phyloP scores from a whole-genome alignment of 2,113 vertebrate genomes.

The Cyanoliseus patagonus region DNA sequence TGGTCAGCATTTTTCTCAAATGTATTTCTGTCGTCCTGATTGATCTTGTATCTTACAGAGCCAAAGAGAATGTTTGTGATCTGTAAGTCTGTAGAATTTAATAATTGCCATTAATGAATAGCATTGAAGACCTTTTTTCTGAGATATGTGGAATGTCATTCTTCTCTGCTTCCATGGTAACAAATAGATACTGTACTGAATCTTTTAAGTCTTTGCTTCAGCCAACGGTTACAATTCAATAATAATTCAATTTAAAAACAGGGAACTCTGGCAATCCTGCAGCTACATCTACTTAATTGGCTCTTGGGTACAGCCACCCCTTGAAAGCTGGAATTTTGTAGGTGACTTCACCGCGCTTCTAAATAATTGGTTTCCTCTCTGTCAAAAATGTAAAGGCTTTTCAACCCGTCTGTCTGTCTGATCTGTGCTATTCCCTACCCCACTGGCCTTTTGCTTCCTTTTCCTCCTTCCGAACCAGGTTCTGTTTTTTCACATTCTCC shows the following conservation, averaged over 20 bases:
- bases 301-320: neutral
- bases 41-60: neutral
- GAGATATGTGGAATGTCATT: neutral
- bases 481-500: conserved; percentile 38
- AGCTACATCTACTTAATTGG: conserved; percentile 5
- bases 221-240: conserved; percentile 12
- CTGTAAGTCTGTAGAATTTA: neutral
- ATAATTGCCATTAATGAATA: neutral
- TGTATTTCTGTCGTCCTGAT: neutral
- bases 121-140: neutral
- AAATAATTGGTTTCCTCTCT: conserved; percentile 26
- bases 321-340: neutral
- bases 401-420: neutral
- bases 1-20: neutral
- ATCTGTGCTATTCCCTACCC: neutral
- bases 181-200: neutral
- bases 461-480: conserved; percentile 14
- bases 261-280: neutral
- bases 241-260: neutral
- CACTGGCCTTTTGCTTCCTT: conserved; percentile 11
- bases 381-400: conserved; percentile 8
- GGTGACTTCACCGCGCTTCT: neutral
- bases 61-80: neutral
- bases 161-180: neutral
- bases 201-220: conserved; percentile 36